Conservation (phyloP, 2,113 vertebrate genomes). For the Agelaius tricolor region DNA sequence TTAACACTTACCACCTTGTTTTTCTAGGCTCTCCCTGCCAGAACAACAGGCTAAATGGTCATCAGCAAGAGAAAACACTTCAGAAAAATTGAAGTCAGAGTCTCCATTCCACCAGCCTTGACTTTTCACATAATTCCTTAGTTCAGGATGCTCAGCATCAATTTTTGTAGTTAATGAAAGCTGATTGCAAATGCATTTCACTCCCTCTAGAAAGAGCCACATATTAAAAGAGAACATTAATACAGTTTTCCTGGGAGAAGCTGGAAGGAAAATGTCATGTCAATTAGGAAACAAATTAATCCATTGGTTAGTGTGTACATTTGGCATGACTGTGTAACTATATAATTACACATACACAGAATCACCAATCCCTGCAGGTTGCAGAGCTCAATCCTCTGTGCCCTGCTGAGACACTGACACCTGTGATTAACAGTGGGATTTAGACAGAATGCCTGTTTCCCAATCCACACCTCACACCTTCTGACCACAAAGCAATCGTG, state of each 20-base stretch:
- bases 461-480: not conserved
- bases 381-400: not conserved
- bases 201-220: constrained; percentile 72
- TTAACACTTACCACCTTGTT: constrained; percentile 75
- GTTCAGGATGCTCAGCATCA: constrained; percentile 78
- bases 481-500: not conserved
- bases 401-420: not conserved
- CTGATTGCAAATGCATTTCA: constrained; percentile 77
- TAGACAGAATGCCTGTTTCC: not conserved
- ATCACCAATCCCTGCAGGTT: not conserved
- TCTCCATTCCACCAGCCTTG: constrained; percentile 82
- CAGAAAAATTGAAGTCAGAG: constrained; percentile 80
- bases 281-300: not conserved
- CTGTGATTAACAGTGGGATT: not conserved
- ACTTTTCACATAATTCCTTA: constrained; percentile 75
- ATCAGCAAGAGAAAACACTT: constrained; percentile 75
- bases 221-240: not conserved
- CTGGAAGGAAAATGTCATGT: not conserved
- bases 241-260: not conserved
- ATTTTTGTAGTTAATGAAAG: constrained; percentile 80
- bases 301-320: not conserved
- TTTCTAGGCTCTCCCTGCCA: constrained; percentile 73
- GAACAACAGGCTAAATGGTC: constrained; percentile 67
- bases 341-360: not conserved
- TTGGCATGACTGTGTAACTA: not conserved